A percentile compares a stretch with the other conserved stretches of the same genome.
Evolutionary conservation across 2,888 invertebrate genomes (phyloP).

Genomic region (Thyatira batis): DNA sequence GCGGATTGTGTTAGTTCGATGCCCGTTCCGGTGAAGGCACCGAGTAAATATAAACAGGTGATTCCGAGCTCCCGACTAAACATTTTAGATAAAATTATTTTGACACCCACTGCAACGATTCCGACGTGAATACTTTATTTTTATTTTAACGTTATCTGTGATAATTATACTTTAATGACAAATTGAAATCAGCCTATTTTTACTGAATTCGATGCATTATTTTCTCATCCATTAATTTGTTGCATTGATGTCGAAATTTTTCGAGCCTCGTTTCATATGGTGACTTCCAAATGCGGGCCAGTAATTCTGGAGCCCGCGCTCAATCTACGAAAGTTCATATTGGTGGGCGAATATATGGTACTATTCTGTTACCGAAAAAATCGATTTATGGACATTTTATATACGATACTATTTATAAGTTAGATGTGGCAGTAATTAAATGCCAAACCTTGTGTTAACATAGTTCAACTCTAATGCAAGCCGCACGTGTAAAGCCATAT

Average conservation of each 20-base stretch:
- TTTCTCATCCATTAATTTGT: constrained; percentile 29
- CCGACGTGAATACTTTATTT: constrained; percentile 54
- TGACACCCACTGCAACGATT: constrained; percentile 50
- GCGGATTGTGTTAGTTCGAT: constrained; percentile 2
- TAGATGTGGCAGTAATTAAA: constrained; percentile 56
- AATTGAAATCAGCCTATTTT: constrained; percentile 46
- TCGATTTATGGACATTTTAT: constrained; percentile 37
- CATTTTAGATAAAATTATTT: constrained; percentile 42
- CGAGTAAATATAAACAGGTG: constrained; percentile 28
- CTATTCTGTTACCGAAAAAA: constrained; percentile 54
- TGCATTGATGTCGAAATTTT: constrained; percentile 33
- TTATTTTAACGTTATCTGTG: constrained; percentile 78
- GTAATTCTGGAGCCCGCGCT: constrained; percentile 22
- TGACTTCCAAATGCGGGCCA: constrained; percentile 18
- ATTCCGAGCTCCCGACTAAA: constrained; percentile 30
- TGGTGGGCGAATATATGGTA: constrained; percentile 41
- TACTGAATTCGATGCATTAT: constrained; percentile 31
- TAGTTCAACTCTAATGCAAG: constrained; percentile 56
- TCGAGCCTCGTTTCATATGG: constrained; percentile 30
- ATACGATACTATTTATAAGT: constrained; percentile 50
- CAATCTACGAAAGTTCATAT: constrained; percentile 22
- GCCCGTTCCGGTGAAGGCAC: constrained; percentile 18
- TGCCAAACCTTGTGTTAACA: constrained; percentile 50
- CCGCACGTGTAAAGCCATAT: constrained; percentile 69
- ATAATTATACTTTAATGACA: constrained; percentile 73